Conservation (phyloP, 1,140 invertebrate species). For the Pseudomyrmex concolor region DNA sequence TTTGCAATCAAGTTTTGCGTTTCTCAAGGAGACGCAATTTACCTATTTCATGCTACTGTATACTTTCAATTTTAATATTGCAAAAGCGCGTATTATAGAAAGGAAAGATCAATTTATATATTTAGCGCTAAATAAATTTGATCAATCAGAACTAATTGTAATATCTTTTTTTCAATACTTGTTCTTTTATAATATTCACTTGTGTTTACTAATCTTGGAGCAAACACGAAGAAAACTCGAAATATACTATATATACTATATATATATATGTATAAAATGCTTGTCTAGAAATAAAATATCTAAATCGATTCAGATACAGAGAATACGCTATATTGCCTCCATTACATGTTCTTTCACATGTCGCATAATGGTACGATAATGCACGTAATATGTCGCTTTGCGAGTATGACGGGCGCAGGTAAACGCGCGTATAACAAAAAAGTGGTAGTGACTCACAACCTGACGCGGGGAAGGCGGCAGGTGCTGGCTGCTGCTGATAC, state of each 20-base stretch:
- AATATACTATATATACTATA: too few species aligned
- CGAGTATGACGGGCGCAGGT: slow-evolving; percentile 12
- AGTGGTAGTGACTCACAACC: slow-evolving; percentile 76
- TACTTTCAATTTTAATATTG: too few species aligned
- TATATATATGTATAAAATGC: too few species aligned
- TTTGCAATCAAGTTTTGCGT: slow-evolving; percentile 61
- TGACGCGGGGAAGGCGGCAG: slow-evolving; percentile 75
- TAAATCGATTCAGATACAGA: slow-evolving; percentile 41
- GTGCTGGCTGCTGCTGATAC: slow-evolving; percentile 73
- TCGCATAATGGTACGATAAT: slow-evolving; percentile 41
- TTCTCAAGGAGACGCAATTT: slow-evolving; percentile 48
- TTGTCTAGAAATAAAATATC: not conserved
- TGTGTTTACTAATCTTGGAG: too few species aligned
- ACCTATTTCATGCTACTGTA: too few species aligned
- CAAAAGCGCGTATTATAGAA: too few species aligned
- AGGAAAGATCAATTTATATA: too few species aligned
- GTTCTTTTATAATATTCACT: too few species aligned
- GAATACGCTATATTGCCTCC: not conserved
- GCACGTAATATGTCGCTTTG: slow-evolving; percentile 47
- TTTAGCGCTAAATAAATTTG: too few species aligned
- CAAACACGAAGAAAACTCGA: too few species aligned
- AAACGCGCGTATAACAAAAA: slow-evolving; percentile 43
- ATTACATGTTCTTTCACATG: slow-evolving; percentile 41
- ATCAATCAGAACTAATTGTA: too few species aligned
- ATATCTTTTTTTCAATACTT: too few species aligned